These are phyloP conservation scores for Morus bassanus DNA, from an alignment of 2,797 vertebrate species.

Conservation along the genomic window DNA sequence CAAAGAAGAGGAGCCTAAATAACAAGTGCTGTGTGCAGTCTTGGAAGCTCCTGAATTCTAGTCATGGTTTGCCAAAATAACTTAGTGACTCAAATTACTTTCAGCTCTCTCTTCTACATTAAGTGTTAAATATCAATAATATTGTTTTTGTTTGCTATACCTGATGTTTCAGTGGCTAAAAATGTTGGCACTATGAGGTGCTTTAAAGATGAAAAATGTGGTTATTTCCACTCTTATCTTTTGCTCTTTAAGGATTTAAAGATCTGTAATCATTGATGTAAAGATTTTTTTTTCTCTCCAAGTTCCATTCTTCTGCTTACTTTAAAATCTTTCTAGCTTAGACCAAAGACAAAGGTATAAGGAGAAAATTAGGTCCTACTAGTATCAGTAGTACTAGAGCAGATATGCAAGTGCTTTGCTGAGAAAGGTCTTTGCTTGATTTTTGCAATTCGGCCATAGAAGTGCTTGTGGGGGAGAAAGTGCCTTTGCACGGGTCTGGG, in stretches of 20 bases:
- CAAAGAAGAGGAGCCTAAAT: background rate
- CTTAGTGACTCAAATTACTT: background rate
- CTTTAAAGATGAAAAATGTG: background rate
- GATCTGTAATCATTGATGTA: background rate
- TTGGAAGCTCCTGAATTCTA: background rate
- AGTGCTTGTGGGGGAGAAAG: background rate
- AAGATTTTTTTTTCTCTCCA: background rate
- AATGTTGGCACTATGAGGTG: background rate
- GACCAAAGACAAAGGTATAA: background rate
- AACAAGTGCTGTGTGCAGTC: background rate
- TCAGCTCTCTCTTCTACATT: background rate
- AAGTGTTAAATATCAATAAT: background rate
- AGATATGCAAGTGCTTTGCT: background rate
- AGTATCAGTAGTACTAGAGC: background rate
- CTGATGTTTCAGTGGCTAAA: background rate
- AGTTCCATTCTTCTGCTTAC: background rate
- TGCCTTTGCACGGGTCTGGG: background rate
- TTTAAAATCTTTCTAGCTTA: background rate
- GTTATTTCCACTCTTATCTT: background rate
- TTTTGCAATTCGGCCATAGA: background rate
- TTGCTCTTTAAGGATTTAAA: background rate
- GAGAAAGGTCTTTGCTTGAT: background rate
- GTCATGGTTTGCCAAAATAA: background rate
- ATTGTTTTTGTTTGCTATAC: background rate
- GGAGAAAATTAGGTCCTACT: background rate